Evolutionary conservation across 2,113 vertebrate species (phyloP), one percentile per base, ranked within the genome.

Genomic region (Crotalus helleri): DNA sequence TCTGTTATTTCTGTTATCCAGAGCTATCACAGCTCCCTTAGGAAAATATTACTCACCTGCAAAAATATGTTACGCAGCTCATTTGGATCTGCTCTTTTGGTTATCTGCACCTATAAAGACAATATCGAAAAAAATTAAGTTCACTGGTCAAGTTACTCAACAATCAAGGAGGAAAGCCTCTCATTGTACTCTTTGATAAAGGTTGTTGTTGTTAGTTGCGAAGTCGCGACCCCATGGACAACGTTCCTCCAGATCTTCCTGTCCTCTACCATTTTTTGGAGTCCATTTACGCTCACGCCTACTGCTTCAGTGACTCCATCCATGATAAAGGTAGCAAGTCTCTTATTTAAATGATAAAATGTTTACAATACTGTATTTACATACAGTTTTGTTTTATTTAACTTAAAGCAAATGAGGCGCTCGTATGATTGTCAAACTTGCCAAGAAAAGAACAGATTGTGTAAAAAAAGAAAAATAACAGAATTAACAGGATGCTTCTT

Each of bases 41-140:
- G 49, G 29, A 87, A 54, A 87, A 53, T 53, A 53, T 69, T 53
- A 91, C 98, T 98, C 98, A 99, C 99, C 99, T 99, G 98, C 81
- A 99, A 97, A 96, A 99, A 99, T 95, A 99, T 97, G 95, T 58
- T 97, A 96, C 98, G 98, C 90, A 99, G 97, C 87, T 99, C 98
- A 94, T 96, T 97, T 26, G 99, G 98, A 96, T 99, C 98, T 24
- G 98, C 99, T 98, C 99, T 97, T 98, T 98, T 98, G 90, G 98
- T 98, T 46, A 97, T 97, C 74, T 99, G 98, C 96, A 99, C 98
- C 98, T 98, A 96, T 81, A 95, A 98, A 95, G 9, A 33, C 10
- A 64, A 81, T 86, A 85, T 51, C 85, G 51, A 3, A 8, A 54
- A 1, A 74, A 58, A 95, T 97, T 93, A 97, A 59, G 85, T 93